These are phyloP conservation scores for Hetaerina americana DNA, from an alignment of 1,140 invertebrate genomes.

Conservation along the genomic window DNA sequence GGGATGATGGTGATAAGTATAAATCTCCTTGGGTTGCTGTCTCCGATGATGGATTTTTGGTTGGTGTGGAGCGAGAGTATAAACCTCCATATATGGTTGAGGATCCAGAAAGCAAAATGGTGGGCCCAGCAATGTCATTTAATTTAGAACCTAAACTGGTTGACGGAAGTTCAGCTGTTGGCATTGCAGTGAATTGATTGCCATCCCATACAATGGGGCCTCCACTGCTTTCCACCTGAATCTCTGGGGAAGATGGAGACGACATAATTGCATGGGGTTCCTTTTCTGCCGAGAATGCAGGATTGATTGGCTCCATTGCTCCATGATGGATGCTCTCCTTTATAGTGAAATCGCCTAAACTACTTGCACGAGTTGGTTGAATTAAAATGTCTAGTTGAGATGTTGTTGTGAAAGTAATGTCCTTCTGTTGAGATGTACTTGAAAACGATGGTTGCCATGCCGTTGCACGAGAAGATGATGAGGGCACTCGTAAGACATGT, in stretches of 20 bases:
- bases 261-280: not conserved
- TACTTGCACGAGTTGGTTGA: not conserved
- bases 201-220: not conserved
- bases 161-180: not conserved
- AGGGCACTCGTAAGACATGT: not conserved
- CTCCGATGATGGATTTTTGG: constrained; percentile 2
- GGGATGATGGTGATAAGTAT: constrained; percentile 13
- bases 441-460: not conserved
- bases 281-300: not conserved
- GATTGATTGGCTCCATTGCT: too few species aligned
- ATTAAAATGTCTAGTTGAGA: not conserved
- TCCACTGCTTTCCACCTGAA: not conserved
- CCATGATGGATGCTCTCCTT: not conserved
- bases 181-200: not conserved
- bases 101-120: constrained; percentile 14
- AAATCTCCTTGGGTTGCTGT: constrained; percentile 10
- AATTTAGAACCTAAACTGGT: not conserved
- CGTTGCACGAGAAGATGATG: not conserved
- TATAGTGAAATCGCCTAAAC: not conserved
- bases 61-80: constrained; percentile 15
- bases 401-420: not conserved
- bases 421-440: not conserved
- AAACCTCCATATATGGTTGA: constrained; percentile 19
- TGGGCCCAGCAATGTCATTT: not conserved
- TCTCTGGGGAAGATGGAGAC: not conserved